phyloP scores from a whole-genome alignment of 2,113 vertebrate genomes.

The Plotosus lineatus region DNA sequence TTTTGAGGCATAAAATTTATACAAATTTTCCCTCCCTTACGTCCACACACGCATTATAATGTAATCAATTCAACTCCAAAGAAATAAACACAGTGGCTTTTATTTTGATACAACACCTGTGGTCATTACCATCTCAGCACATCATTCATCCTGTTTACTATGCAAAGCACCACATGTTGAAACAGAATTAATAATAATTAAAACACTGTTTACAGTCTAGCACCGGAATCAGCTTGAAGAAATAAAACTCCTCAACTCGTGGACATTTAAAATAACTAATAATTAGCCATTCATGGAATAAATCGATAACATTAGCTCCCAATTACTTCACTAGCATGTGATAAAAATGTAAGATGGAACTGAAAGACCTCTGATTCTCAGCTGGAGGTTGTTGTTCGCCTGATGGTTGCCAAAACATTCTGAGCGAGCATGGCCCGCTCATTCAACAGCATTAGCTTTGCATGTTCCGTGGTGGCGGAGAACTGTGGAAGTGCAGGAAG shows the following conservation, averaged over 20 bases:
- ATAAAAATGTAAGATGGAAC: neutral
- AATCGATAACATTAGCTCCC: slow-evolving; percentile 13
- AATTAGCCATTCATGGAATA: slow-evolving; percentile 13
- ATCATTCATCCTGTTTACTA: slow-evolving; percentile 8
- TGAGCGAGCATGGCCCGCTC: slow-evolving; percentile 74
- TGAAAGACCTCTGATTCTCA: neutral
- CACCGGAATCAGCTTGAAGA: neutral
- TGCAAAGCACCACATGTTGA: slow-evolving; percentile 6
- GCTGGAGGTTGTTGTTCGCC: neutral
- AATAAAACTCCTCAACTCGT: slow-evolving; percentile 7
- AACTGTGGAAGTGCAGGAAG: slow-evolving; percentile 82
- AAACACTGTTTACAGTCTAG: slow-evolving; percentile 17
- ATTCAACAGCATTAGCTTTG: slow-evolving; percentile 73
- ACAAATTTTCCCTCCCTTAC: neutral
- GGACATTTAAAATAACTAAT: slow-evolving; percentile 34
- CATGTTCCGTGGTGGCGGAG: slow-evolving; percentile 78
- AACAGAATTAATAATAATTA: slow-evolving; percentile 25
- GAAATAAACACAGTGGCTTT: slow-evolving; percentile 6
- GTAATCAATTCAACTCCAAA: neutral
- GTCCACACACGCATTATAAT: neutral
- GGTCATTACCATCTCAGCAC: slow-evolving; percentile 14
- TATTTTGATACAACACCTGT: slow-evolving; percentile 37
- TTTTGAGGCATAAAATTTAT: neutral
- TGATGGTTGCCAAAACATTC: slow-evolving; percentile 66
- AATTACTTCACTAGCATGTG: neutral